Percentiles rank a stretch among this genome's conserved stretches.
Evolutionary conservation across 2,888 invertebrate genomes (phyloP).

Genomic region (Pachycephus smyrnensis): DNA sequence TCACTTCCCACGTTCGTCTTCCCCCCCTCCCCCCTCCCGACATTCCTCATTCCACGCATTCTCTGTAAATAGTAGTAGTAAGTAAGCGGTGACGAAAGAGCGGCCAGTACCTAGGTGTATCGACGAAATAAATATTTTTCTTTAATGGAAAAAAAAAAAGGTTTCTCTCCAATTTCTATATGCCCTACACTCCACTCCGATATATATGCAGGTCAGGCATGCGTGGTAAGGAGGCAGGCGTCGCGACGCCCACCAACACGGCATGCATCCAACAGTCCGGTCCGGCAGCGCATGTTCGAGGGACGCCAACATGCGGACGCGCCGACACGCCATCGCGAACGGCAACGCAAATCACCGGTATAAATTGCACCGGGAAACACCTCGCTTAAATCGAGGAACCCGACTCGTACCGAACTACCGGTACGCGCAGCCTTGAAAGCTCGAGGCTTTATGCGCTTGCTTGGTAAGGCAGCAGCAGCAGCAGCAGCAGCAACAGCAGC

Average conservation of each 20-base stretch:
- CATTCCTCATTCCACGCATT: not conserved
- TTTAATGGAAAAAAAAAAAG: slow-evolving; percentile 39
- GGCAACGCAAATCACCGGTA: not conserved
- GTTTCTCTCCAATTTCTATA: slow-evolving; percentile 4
- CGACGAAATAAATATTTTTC: slow-evolving; percentile 59
- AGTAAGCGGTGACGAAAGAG: slow-evolving; percentile 47
- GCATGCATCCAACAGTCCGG: not conserved
- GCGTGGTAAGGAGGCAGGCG: slow-evolving; percentile 10
- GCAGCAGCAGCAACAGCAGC: not conserved
- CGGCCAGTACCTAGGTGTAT: slow-evolving; percentile 51
- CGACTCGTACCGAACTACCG: not conserved
- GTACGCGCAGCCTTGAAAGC: not conserved
- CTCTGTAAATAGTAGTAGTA: slow-evolving; percentile 25
- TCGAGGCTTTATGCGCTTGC: not conserved
- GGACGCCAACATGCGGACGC: not conserved
- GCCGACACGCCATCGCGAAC: not conserved
- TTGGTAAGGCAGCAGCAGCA: not conserved
- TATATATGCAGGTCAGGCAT: not conserved
- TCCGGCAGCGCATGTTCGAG: not conserved
- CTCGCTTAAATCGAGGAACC: not conserved
- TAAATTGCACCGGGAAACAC: not conserved
- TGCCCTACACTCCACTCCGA: not conserved
- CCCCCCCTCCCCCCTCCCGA: not conserved
- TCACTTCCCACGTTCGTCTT: not conserved
- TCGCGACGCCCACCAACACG: not conserved